Base-by-base conservation (phyloP, 1,140 invertebrate genomes). In the Saccostrea glomerata region DNA sequence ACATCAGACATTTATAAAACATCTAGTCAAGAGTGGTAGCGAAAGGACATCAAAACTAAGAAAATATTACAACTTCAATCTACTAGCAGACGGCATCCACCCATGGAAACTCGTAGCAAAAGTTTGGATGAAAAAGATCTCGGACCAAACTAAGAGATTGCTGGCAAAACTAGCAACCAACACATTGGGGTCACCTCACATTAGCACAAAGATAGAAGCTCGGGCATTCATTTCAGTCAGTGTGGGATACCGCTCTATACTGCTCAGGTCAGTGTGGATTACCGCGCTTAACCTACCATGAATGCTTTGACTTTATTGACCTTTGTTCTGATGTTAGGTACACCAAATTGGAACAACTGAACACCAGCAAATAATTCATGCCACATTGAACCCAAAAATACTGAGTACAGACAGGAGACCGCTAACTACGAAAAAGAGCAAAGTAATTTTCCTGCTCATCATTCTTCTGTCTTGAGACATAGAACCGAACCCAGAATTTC, bases 401-500 rank as follows among this genome's bases (percentile, higher is more conserved):
- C n/a, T 77, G 70, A 77, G 70, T n/a, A 77, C 70, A 77, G n/a
- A n/a, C n/a, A 77, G 70, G n/a, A 77, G n/a, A 77, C 70, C 70
- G n/a, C 70, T 77, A 12, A 77, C 70, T 77, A 77, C 11, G 12
- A 5, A 5, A 12, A 77, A 77, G 70, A 77, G n/a, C n/a, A 77
- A 77, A n/a, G 70, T n/a, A 12, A 77, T 77, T n/a, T n/a, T 77
- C 12, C 70, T 87, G 9, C 58, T 87, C 20, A 47, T 63, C 17
- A 60, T 87, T 13, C 25, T 87, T 36, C 23, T 87, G 55, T 87
- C 73, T 30, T 55, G 73, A n/a, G 86, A 87, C 73, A 87, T 58
- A 60, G 86, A 87, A 60, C 36, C 7, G 55, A 87, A 87, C 23
- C 86, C 82, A 58, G 73, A 77, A n/a, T 23, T 25, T 47, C 36